These are phyloP conservation scores for Frankliniella fusca DNA, from an alignment of 2,888 invertebrate genomes.

Conservation along the genomic window DNA sequence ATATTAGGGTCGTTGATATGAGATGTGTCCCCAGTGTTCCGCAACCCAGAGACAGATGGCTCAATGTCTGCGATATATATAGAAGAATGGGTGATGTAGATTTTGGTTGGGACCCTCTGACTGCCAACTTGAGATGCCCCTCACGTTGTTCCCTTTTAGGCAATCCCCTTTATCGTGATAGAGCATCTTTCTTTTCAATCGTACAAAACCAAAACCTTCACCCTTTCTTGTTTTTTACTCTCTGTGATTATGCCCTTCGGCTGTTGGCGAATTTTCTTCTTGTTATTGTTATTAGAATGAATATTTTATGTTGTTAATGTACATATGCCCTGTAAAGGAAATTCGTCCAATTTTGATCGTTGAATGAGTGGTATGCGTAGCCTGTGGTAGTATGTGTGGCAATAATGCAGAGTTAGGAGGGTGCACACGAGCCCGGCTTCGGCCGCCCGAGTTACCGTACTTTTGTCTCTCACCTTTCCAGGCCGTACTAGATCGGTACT, in stretches of 20 bases:
- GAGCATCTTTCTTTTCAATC: not conserved
- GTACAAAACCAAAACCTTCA: conserved; percentile 1
- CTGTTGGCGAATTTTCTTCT: conserved; percentile 20
- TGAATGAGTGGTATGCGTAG: conserved; percentile 2
- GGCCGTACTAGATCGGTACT: not conserved
- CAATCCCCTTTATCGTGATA: not conserved
- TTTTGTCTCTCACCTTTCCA: not conserved
- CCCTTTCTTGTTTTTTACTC: not conserved
- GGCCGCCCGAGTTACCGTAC: not conserved
- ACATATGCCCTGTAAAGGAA: conserved; percentile 8
- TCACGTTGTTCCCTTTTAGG: conserved; percentile 1
- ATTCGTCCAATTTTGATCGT: conserved; percentile 10
- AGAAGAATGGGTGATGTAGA: not conserved
- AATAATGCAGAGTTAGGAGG: not conserved
- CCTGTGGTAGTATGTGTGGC: not conserved
- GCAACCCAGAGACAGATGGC: not conserved
- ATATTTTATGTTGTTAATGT: conserved; percentile 18
- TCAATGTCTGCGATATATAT: not conserved
- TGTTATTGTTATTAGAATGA: conserved; percentile 23
- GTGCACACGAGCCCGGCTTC: no score
- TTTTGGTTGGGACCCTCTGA: conserved; percentile 3
- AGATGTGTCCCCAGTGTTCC: no score
- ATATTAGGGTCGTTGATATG: not conserved
- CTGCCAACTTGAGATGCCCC: conserved; percentile 9
- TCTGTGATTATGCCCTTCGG: not conserved